Base-by-base conservation (phyloP, 2,888 invertebrate species). In the Odontocolon sp. region DNA sequence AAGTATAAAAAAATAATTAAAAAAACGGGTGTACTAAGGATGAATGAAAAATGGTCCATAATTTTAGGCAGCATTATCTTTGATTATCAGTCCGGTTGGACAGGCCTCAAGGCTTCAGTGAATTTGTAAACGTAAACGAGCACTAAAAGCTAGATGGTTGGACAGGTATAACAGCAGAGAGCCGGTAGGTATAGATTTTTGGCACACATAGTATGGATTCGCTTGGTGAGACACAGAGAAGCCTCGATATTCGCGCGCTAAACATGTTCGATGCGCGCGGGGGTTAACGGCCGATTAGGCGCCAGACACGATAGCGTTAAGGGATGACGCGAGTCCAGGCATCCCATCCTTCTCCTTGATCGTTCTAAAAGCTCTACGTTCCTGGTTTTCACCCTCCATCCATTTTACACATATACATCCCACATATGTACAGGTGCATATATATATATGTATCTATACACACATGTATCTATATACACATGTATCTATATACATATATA, bases 251-350 rank as follows among this genome's bases (percentile, higher is more conserved):
- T 50, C 16, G 28, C 68, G 38, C 47, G 26, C 57, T 36, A 38
- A 38, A 33, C 31, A 26, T 21, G 28, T 6, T 16, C 14, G n/a
- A n/a, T n/a, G 64, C 11, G 28, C 6, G 40, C 11, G 23, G 75
- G 77, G 86, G 84, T 86, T 85, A 85, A 88, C 79, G 81, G 80
- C 77, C 83, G 81, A 84, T 87, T 81, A 82, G 75, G 76, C 78
- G 79, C 64, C 72, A 66, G 71, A 64, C 77, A 79, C 50, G 33
- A 83, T 79, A 77, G 76, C 52, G 73, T 83, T 83, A 82, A 74
- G 82, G 81, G 84, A 82, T 75, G 80, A 77, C 72, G 67, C 67
- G 80, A 76, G 70, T 75, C 80, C 61, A 42, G 47, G 31, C 33
- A 11, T 11, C 57, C n/a, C 31, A 8, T 31, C 3, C 6, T 26